phyloP scores from a whole-genome alignment of 2,888 invertebrate species.

The Disparrhopalites patrizii region DNA sequence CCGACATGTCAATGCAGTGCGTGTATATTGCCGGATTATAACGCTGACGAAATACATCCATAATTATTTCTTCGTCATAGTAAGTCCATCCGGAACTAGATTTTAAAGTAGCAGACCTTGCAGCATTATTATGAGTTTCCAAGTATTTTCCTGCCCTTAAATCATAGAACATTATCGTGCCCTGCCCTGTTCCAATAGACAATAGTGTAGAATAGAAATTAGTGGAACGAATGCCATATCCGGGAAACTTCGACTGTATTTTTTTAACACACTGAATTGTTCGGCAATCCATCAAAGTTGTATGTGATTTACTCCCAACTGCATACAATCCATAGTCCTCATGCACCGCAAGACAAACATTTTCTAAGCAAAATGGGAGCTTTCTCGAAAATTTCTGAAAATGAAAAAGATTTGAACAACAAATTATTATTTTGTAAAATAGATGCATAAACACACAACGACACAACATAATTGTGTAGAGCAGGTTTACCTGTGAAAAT shows the following conservation, averaged over 20 bases:
- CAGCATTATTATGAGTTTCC: conserved; percentile 83
- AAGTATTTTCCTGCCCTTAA: conserved; percentile 84
- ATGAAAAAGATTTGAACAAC: background rate
- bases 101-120: conserved; percentile 78
- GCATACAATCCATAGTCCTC: conserved; percentile 79
- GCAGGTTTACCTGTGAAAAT: conserved; percentile 64
- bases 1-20: conserved; percentile 89
- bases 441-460: background rate
- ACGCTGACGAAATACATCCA: conserved; percentile 54
- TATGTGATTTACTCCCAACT: conserved; percentile 89
- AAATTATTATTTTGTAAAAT: background rate
- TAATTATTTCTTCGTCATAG: conserved; percentile 44
- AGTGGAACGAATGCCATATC: conserved; percentile 84
- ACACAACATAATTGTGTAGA: background rate
- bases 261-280: conserved; percentile 73
- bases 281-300: conserved; percentile 80
- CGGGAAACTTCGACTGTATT: conserved; percentile 79
- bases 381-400: conserved; percentile 78
- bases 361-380: conserved; percentile 84
- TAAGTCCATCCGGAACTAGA: conserved; percentile 73
- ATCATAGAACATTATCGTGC: conserved; percentile 85
- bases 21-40: conserved; percentile 94
- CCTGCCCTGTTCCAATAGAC: conserved; percentile 89
- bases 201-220: conserved; percentile 85
- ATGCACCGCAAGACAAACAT: conserved; percentile 85